These are phyloP conservation scores for Puma concolor DNA, from an alignment of 2,113 vertebrate species.

Conservation along the genomic window DNA sequence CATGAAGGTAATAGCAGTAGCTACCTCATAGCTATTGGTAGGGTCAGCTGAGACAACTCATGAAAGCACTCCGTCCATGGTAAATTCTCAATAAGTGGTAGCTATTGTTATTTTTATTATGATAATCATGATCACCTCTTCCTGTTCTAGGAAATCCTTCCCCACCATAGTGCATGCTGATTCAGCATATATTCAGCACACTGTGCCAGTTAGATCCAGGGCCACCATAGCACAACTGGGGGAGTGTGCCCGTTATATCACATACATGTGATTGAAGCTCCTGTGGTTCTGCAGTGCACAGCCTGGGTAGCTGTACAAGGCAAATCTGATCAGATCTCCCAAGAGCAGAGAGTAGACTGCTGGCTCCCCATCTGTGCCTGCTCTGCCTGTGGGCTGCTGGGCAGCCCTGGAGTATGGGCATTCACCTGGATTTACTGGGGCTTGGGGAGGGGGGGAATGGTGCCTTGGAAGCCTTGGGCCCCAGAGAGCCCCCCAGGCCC, in stretches of 20 bases:
- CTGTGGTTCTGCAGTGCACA: background rate
- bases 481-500: background rate
- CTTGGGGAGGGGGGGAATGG: background rate
- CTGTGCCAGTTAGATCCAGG: background rate
- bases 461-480: background rate
- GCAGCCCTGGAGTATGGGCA: background rate
- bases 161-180: background rate
- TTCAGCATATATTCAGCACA: background rate
- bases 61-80: accelerated
- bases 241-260: accelerated
- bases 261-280: background rate
- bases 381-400: background rate
- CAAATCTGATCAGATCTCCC: accelerated
- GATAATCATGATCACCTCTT: background rate
- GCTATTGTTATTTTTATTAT: background rate
- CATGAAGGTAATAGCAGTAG: background rate
- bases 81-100: background rate
- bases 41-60: background rate
- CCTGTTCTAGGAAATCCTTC: background rate
- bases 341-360: background rate
- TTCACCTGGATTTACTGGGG: background rate
- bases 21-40: background rate
- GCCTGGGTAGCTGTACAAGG: background rate
- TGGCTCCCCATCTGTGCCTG: accelerated
- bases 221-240: accelerated